phyloP scores from a whole-genome alignment of 2,888 invertebrate species.

The Hesperia comma region DNA sequence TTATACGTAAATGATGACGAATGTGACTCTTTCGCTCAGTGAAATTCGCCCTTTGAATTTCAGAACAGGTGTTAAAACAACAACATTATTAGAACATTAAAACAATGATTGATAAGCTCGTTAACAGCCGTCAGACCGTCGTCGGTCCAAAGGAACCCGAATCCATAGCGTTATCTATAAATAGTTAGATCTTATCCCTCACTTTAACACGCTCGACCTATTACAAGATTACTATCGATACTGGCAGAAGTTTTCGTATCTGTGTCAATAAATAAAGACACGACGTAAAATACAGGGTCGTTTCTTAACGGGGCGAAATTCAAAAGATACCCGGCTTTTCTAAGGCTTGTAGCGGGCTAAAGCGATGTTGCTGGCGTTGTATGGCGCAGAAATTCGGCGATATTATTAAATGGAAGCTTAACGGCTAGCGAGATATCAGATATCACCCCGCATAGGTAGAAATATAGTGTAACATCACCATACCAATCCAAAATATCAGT shows the following conservation, averaged over 20 bases:
- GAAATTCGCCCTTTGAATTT: not conserved
- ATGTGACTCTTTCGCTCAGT: constrained; percentile 1
- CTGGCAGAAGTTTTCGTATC: not conserved
- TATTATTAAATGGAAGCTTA: no score
- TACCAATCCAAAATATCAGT: no score
- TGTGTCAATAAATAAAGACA: not conserved
- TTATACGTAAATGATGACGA: constrained; percentile 6
- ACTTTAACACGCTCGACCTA: not conserved
- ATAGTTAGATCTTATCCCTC: constrained; percentile 19
- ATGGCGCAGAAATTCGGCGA: no score
- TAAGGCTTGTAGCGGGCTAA: no score
- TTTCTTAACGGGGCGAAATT: no score
- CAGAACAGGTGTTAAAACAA: constrained; percentile 23
- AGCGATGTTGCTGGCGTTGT: no score
- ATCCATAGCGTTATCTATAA: constrained; percentile 14
- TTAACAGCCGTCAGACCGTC: constrained; percentile 39
- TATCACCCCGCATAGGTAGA: no score
- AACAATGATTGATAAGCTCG: constrained; percentile 41
- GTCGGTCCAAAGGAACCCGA: constrained; percentile 17
- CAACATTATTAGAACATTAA: constrained; percentile 19
- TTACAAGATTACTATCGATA: not conserved
- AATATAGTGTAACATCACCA: no score
- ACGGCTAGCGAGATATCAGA: no score
- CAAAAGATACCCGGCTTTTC: no score
- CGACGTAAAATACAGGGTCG: no score